Evolutionary conservation across 2,888 invertebrate species (phyloP).

Genomic region (Conus canariensis): DNA sequence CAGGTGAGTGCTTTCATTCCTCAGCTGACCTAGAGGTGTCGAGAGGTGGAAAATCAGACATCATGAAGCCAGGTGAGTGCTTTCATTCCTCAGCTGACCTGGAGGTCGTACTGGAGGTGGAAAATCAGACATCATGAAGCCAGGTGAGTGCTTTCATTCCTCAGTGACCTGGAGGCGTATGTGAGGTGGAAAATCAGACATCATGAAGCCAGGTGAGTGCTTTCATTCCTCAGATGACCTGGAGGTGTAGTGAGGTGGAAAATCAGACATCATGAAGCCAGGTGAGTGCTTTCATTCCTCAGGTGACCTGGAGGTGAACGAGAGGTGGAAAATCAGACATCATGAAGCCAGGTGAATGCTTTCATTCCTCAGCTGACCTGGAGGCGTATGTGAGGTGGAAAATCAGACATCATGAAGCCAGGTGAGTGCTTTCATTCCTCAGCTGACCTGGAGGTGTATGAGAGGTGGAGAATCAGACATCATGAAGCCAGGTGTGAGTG

Average conservation of each 20-base stretch:
- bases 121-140: conserved; percentile 92
- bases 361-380: no score
- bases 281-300: no score
- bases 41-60: conserved; percentile 89
- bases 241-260: no score
- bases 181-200: conserved; percentile 89
- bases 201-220: conserved; percentile 86
- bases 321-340: conserved; percentile 89
- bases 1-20: conserved; percentile 79
- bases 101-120: conserved; percentile 83
- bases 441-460: no score
- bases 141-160: conserved; percentile 79
- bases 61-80: conserved; percentile 86
- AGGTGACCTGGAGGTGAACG: no score
- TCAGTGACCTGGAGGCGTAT: conserved; percentile 64
- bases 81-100: conserved; percentile 39
- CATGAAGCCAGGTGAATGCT: conserved; percentile 88
- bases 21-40: conserved; percentile 62
- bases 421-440: no score
- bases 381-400: no score
- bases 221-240: no score
- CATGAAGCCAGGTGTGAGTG: no score
- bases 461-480: no score
- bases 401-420: no score
- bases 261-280: no score